A percentile compares a stretch with the other conserved stretches of the same genome.
phyloP scores from a whole-genome alignment of 2,113 vertebrate species.

The Gopherus evgoodei region DNA sequence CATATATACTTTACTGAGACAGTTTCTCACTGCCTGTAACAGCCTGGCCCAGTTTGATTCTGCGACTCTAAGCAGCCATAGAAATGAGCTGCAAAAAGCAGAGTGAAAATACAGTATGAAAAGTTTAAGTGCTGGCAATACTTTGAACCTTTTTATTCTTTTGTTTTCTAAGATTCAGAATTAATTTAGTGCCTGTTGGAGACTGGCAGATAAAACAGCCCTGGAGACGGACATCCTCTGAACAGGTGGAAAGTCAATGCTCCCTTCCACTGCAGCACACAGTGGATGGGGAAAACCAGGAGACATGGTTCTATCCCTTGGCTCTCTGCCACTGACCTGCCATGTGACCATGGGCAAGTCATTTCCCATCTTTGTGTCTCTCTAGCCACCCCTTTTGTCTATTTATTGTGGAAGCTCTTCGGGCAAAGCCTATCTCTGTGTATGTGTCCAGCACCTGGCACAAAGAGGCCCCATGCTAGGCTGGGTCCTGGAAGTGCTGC shows the following conservation, averaged over 20 bases:
- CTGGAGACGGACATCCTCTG: accelerated
- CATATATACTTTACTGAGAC: background rate
- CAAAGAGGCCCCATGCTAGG: background rate
- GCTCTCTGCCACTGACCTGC: background rate
- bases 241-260: background rate
- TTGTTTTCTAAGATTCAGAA: background rate
- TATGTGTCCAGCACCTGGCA: background rate
- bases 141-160: background rate
- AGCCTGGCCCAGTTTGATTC: background rate
- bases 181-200: background rate
- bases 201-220: background rate
- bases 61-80: background rate
- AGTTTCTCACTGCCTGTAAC: background rate
- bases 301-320: background rate
- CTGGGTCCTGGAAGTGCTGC: accelerated
- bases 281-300: accelerated
- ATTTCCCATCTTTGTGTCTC: accelerated
- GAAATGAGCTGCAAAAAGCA: accelerated
- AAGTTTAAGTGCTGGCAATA: background rate
- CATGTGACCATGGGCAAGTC: accelerated
- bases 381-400: background rate
- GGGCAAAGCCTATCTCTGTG: accelerated
- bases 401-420: background rate
- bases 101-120: background rate
- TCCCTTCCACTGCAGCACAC: background rate